Conservation (phyloP, 2,888 invertebrate species). For the Eristalis intricaria region DNA sequence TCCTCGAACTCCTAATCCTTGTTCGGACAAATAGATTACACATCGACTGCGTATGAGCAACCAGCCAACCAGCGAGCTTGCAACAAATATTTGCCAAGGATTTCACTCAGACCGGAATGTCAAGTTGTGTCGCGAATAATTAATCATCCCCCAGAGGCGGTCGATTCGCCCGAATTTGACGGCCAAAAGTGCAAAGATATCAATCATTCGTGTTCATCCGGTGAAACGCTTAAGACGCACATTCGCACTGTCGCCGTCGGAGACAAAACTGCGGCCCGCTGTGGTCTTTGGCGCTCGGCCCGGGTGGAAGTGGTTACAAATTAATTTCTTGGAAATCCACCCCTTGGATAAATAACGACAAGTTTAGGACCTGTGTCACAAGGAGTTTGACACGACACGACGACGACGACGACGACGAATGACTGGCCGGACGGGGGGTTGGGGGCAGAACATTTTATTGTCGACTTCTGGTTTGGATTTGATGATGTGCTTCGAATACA, state of each 20-base stretch:
- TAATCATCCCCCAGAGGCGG: conserved; percentile 46
- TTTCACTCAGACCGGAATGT: conserved; percentile 67
- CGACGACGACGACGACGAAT: no score
- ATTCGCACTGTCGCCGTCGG: conserved; percentile 50
- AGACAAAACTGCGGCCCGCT: conserved; percentile 4
- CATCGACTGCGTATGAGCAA: conserved; percentile 28
- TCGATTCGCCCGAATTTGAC: background rate
- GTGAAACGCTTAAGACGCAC: conserved; percentile 66
- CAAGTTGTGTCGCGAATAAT: conserved; percentile 71
- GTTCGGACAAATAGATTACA: conserved; percentile 61
- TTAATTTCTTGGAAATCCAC: conserved; percentile 70
- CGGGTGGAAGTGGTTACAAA: conserved; percentile 70
- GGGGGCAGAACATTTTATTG: conserved; percentile 26
- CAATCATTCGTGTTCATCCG: conserved; percentile 69
- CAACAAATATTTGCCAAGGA: conserved; percentile 69
- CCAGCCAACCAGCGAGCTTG: conserved; percentile 41
- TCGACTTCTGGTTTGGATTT: conserved; percentile 37
- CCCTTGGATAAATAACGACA: conserved; percentile 13
- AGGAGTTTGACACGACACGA: background rate
- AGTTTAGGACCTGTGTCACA: conserved; percentile 31
- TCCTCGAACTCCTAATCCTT: conserved; percentile 37
- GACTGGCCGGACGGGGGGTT: background rate
- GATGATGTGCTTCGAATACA: conserved; percentile 28
- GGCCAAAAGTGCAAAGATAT: conserved; percentile 71
- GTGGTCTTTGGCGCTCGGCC: conserved; percentile 33